Percentiles rank a stretch among this genome's conserved stretches.
Conservation (phyloP, 2,113 vertebrate genomes). For the Toxotes jaculatrix region DNA sequence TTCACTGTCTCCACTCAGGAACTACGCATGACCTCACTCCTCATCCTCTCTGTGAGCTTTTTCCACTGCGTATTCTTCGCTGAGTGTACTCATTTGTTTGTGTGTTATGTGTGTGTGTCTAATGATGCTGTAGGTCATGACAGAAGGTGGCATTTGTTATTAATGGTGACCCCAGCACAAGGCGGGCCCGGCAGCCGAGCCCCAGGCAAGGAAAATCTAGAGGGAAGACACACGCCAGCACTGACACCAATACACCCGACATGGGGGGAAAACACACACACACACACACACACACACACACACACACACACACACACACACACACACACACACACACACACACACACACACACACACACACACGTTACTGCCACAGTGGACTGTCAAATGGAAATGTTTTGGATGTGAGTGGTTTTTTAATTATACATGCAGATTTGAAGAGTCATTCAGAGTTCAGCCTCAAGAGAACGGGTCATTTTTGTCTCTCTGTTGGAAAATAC, state of each 20-base stretch:
- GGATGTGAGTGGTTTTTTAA: constrained; percentile 54
- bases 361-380: constrained; percentile 12
- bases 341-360: too few relatives aligned
- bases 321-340: too few relatives aligned
- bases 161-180: constrained; percentile 78
- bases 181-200: constrained; percentile 51
- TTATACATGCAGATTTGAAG: constrained; percentile 68
- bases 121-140: constrained; percentile 71
- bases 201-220: constrained; percentile 66
- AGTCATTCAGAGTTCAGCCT: constrained; percentile 69
- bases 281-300: too few relatives aligned
- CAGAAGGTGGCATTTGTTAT: constrained; percentile 86
- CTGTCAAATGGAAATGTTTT: constrained; percentile 62
- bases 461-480: constrained; percentile 42
- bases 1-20: constrained; percentile 22
- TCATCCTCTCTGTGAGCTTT: constrained; percentile 19
- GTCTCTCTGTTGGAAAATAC: constrained; percentile 11
- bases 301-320: too few relatives aligned
- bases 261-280: constrained; percentile 4
- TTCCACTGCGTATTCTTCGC: neutral
- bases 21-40: constrained; percentile 22
- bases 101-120: constrained; percentile 43
- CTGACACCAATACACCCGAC: constrained; percentile 37
- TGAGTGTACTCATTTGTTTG: constrained; percentile 43
- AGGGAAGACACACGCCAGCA: constrained; percentile 17